Base-by-base conservation (phyloP, 1,140 invertebrate species). In the Drosophila trapezifrons region DNA sequence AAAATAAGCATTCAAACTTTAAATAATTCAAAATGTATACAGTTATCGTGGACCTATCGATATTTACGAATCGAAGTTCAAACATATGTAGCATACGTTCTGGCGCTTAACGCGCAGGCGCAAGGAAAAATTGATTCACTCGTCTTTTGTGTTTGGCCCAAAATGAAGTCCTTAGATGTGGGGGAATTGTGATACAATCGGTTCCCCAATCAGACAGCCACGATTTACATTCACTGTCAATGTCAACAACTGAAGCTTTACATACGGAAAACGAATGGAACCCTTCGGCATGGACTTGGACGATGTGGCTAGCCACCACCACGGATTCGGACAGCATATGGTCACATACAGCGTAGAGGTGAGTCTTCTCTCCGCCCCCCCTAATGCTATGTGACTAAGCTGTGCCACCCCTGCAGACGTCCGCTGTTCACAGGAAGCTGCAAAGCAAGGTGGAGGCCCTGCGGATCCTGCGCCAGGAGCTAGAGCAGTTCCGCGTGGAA, bases 371-470 rank as follows among this genome's bases (percentile, higher is more conserved):
- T 25, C 15, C 17, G 20, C 18, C 15, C n/a, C 32, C 32, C 15
- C 49, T 32, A 13, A n/a, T 52, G 32, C 27, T 32, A 32, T 6
- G 13, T 15, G 51, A n/a, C 18, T 52, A 15, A 52, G 13, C 29
- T 37, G 15, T 2, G 18, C 27, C 9, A 64, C 37, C 42, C 27
- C 37, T 45, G 55, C 72, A 95, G 93, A 95, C 93, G 78, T 93
- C 93, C 38, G 94, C 94, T 3, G 84, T 95, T 12, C 93, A 94
- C 78, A 95, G 95, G 73, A 97, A 97, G 91, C 91, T 97, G 37
- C 95, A 96, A 81, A 95, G 96, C 81, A 97, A 97, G 92, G 94
- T 95, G 42, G 96, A 97, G 92, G 96, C 96, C 5, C 80, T 97
- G 42, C 92, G 95, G 4, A 96, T 97, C 56, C 92, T 97, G 80